These are phyloP conservation scores for Chirona hameri DNA, from an alignment of 2,888 invertebrate genomes.

Conservation along the genomic window DNA sequence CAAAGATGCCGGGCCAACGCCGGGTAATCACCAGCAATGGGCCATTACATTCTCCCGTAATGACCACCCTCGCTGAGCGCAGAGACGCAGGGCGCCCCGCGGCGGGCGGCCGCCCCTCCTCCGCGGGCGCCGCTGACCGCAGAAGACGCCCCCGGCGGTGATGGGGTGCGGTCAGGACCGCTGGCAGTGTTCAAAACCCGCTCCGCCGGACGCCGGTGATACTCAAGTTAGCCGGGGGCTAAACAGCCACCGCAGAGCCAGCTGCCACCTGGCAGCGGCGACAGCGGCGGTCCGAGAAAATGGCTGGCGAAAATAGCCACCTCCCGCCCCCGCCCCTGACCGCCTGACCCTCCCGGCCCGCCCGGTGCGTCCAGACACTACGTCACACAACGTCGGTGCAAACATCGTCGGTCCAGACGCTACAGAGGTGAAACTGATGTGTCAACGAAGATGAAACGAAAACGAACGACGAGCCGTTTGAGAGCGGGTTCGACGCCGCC, in stretches of 20 bases:
- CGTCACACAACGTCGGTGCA: too few relatives aligned
- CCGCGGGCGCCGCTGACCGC: not conserved
- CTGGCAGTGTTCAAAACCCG: too few relatives aligned
- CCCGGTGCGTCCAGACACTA: not conserved
- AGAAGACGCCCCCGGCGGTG: not conserved
- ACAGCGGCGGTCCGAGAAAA: not conserved
- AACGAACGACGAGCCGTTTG: too few relatives aligned
- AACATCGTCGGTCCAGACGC: too few relatives aligned
- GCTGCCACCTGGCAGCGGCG: not conserved
- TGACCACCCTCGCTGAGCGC: not conserved
- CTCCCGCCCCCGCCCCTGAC: not conserved
- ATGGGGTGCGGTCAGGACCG: too few relatives aligned
- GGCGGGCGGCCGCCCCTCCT: not conserved
- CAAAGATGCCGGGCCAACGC: not conserved
- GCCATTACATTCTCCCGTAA: not conserved
- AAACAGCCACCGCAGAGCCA: not conserved
- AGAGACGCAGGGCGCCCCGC: not conserved
- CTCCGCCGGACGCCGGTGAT: too few relatives aligned
- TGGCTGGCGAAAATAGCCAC: not conserved
- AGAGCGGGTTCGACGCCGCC: too few relatives aligned
- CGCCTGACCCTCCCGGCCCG: not conserved
- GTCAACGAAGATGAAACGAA: too few relatives aligned
- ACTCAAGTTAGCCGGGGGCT: too few relatives aligned
- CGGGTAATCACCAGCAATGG: not conserved
- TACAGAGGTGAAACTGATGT: too few relatives aligned